Base-by-base conservation (phyloP, 2,888 invertebrate species). In the Cacoxenus indagator region DNA sequence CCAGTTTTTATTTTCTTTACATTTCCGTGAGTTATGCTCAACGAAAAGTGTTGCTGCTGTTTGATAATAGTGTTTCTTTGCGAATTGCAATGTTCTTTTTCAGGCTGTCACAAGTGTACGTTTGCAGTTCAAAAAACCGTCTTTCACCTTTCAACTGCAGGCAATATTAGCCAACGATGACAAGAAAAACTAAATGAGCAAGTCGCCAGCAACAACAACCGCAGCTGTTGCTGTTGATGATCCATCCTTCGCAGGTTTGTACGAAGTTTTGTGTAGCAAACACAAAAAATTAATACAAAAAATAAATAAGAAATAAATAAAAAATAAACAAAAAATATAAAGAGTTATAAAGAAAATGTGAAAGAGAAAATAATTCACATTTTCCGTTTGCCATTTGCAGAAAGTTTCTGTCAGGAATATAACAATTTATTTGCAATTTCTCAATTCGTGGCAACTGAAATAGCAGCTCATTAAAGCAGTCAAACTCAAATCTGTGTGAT, bases 61-160 rank as follows among this genome's bases (percentile, higher is more conserved):
- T 65, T 48, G 3, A 64, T 71, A 73, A n/a, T n/a, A n/a, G n/a
- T n/a, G n/a, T 72, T 76, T 73, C 73, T 73, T 75, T 74, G 73
- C 9, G 19, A 51, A 19, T 57, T 65, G 73, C 68, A 29, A 48
- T 69, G 14, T 22, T 24, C n/a, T 51, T 69, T 65, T 67, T 73
- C 37, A 4, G n/a, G 67, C 78, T 76, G 73, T 78, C 76, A 67
- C 45, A 61, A 71, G 72, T 80, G 73, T 78, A 69, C 51, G 70
- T 75, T 51, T 71, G 74, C 70, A 73, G 70, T 71, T 73, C 69
- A n/a, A 17, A 72, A 75, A 75, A 22, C 72, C 72, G 59, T 57
- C 71, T 67, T 70, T 73, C 74, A 78, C 76, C 79, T 82, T 82
- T 80, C 81, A 76, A 64, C 68, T 54, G 71, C 81, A 81, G 82